Base-by-base conservation (phyloP, 2,888 invertebrate genomes). In the Ferdinandea cuprea region DNA sequence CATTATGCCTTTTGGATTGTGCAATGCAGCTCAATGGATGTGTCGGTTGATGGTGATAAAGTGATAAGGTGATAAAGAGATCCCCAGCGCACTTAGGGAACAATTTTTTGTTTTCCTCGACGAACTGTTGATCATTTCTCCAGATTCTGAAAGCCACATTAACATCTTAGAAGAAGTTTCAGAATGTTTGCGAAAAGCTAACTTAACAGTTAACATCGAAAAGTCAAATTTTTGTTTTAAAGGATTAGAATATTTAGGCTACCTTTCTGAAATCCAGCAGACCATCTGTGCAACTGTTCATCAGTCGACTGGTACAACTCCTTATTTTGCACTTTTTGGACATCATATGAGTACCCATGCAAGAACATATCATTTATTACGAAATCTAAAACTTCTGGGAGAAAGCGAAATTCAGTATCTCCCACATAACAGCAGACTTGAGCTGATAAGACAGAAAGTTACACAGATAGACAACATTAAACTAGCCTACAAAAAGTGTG, bases 11-110 rank as follows among this genome's bases (percentile, higher is more conserved):
- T n/a, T n/a, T n/a, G n/a, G n/a, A n/a, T n/a, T n/a, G 48, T 48
- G 48, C 13, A 48, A 48, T n/a, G 48, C 48, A 13, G 48, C 48
- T 17, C 48, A 48, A 7, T 25, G 48, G 25, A 28, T 48, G 28
- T 48, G 48, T 48, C 21, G 48, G 48, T 17, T 48, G 11, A 48
- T 48, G 48, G 21, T n/a, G n/a, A n/a, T n/a, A n/a, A n/a, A n/a
- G n/a, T n/a, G n/a, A n/a, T n/a, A n/a, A n/a, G n/a, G n/a, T n/a
- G n/a, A 48, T 21, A 48, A n/a, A 28, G 48, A 25, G 25, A 48
- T 48, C 7, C 48, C 50, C 13, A 28, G 25, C 28, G 25, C 13
- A 15, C 25, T 50, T 3, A 25, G 28, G 28, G 50, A 50, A 8
- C n/a, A 5, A 7, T 25, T 50, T 13, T 50, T 50, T 6, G n/a